Percentiles rank a stretch among this genome's conserved stretches.
phyloP scores from a whole-genome alignment of 2,888 invertebrate species.

The Dolichopus griseipennis region DNA sequence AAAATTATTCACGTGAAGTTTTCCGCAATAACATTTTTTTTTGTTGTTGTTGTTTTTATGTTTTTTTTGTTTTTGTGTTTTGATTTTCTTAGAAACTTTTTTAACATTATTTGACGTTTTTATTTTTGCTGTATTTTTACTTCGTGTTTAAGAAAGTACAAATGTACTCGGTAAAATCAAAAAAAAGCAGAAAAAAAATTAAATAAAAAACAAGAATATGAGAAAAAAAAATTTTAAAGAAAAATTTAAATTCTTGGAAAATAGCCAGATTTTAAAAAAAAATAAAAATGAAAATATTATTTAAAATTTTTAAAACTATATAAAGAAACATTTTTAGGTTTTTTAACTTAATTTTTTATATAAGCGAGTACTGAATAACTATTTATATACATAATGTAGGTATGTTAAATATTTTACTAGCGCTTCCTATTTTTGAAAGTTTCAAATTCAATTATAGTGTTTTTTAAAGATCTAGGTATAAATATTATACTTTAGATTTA shows the following conservation, averaged over 20 bases:
- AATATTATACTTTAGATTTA: too few relatives aligned
- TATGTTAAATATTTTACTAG: too few relatives aligned
- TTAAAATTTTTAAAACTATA: background rate
- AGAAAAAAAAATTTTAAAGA: background rate
- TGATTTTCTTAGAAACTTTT: background rate
- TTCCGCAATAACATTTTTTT: background rate
- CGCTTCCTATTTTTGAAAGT: too few relatives aligned
- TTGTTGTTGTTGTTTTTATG: too few relatives aligned
- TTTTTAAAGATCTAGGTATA: too few relatives aligned
- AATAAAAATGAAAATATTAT: background rate
- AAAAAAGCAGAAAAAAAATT: background rate
- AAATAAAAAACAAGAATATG: background rate
- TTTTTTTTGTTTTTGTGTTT: background rate
- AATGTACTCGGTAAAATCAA: background rate
- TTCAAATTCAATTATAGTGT: too few relatives aligned
- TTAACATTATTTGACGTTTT: background rate
- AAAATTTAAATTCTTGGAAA: background rate
- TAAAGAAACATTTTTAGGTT: background rate
- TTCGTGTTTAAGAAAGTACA: background rate
- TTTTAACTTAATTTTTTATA: background rate
- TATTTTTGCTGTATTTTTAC: too few relatives aligned
- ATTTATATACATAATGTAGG: too few relatives aligned
- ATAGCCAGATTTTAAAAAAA: background rate
- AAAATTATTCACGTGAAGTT: conserved; percentile 3
- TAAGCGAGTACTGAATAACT: background rate